phyloP scores from a whole-genome alignment of 2,888 invertebrate species.

The Halocaridina rubra region DNA sequence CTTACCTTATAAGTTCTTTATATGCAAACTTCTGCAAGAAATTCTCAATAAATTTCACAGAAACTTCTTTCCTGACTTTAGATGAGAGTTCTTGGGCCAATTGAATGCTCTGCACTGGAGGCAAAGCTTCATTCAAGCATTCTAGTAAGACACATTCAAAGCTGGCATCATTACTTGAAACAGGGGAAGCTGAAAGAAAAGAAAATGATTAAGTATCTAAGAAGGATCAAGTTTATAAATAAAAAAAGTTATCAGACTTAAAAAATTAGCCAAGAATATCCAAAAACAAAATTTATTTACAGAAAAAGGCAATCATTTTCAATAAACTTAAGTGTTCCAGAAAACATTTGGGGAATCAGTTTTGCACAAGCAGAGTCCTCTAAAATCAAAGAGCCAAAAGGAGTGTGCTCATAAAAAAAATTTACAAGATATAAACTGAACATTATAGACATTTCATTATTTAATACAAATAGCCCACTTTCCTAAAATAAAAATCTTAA shows the following conservation, averaged over 20 bases:
- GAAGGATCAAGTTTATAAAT: background rate
- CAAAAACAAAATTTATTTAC: background rate
- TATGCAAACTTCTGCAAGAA: slow-evolving; percentile 82
- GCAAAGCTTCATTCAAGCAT: slow-evolving; percentile 41
- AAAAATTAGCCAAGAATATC: too few species aligned
- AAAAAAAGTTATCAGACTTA: background rate
- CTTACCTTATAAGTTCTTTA: slow-evolving; percentile 78
- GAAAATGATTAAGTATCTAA: background rate
- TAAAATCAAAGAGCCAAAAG: too few species aligned
- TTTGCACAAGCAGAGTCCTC: too few species aligned
- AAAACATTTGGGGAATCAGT: background rate
- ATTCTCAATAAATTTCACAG: slow-evolving; percentile 77
- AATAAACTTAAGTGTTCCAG: background rate
- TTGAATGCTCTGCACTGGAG: slow-evolving; percentile 33
- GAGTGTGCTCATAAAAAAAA: too few species aligned
- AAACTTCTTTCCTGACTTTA: slow-evolving; percentile 70
- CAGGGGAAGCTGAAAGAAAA: slow-evolving; percentile 13
- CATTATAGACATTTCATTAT: too few species aligned
- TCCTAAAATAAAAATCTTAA: too few species aligned
- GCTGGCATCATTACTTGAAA: slow-evolving; percentile 24
- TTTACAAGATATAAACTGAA: too few species aligned
- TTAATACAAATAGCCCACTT: too few species aligned
- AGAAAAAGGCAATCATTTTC: background rate
- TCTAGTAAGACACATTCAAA: slow-evolving; percentile 51
- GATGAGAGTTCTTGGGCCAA: slow-evolving; percentile 28